phyloP scores from a whole-genome alignment of 1,140 invertebrate species.

The Leptinotarsa undecemlineata region DNA sequence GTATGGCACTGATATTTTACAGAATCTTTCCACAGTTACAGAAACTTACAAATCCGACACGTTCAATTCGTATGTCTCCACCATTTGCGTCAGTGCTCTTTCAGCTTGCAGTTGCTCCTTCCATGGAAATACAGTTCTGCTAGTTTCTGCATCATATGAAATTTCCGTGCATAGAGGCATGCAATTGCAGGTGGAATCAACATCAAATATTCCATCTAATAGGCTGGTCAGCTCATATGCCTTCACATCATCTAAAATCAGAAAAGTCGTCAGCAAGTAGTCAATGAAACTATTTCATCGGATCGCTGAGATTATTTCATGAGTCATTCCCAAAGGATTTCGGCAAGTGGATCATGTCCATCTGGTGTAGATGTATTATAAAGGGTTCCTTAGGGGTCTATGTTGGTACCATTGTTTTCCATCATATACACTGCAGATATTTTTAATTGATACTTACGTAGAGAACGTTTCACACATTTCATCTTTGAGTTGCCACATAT shows the following conservation, averaged over 20 bases:
- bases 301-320: too few species aligned
- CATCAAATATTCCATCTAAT: background rate
- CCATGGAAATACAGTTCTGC: slow-evolving; percentile 60
- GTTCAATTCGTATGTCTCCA: background rate
- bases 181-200: slow-evolving; percentile 60
- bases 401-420: too few species aligned
- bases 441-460: background rate
- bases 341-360: too few species aligned
- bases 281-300: too few species aligned
- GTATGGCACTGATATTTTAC: too few species aligned
- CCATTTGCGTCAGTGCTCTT: background rate
- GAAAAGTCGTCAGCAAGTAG: background rate
- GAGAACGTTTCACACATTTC: background rate
- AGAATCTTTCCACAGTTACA: background rate
- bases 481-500: background rate
- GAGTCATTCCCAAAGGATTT: too few species aligned
- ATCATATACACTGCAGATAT: too few species aligned
- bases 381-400: too few species aligned
- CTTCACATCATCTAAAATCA: background rate
- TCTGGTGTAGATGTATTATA: too few species aligned
- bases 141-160: slow-evolving; percentile 66
- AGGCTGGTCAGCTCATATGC: background rate
- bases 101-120: slow-evolving; percentile 7
- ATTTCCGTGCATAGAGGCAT: slow-evolving; percentile 68
- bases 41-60: background rate